These are phyloP conservation scores for Rhinichthys klamathensis DNA, from an alignment of 2,113 vertebrate species.

Conservation along the genomic window DNA sequence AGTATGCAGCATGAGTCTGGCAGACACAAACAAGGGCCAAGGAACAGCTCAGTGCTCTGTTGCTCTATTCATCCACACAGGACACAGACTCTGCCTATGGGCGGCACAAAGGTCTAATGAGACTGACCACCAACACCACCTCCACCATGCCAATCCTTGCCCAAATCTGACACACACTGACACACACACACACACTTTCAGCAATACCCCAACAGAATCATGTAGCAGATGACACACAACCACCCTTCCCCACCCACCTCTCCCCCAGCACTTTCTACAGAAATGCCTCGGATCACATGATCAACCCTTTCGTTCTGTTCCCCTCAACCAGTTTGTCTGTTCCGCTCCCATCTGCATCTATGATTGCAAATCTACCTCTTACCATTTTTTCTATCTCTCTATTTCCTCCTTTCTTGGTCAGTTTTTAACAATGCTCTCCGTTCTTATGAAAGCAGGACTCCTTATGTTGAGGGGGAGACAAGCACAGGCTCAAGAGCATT, in stretches of 20 bases:
- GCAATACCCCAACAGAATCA: constrained; percentile 78
- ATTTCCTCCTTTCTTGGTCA: constrained; percentile 67
- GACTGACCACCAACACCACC: constrained; percentile 42
- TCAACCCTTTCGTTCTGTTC: constrained; percentile 61
- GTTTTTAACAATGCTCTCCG: constrained; percentile 75
- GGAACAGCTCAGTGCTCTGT: constrained; percentile 9
- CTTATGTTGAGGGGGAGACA: constrained; percentile 68
- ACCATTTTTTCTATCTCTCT: constrained; percentile 64
- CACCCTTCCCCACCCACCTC: constrained; percentile 44
- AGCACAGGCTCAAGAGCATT: constrained; percentile 74
- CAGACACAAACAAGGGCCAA: constrained; percentile 5
- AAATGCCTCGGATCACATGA: constrained; percentile 49
- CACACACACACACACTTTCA: constrained; percentile 65
- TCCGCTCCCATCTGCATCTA: constrained; percentile 72
- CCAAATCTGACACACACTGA: constrained; percentile 62
- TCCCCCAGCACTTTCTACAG: constrained; percentile 54
- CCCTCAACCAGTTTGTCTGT: constrained; percentile 55
- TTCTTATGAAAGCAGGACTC: constrained; percentile 77
- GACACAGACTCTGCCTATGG: not conserved
- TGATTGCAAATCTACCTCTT: constrained; percentile 97
- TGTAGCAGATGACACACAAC: constrained; percentile 80
- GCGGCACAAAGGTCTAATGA: constrained; percentile 50
- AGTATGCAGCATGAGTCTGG: not conserved
- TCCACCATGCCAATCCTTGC: constrained; percentile 12
- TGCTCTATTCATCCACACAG: constrained; percentile 23